Base-by-base conservation (phyloP, 2,888 invertebrate genomes). In the Tetragonisca angustula region DNA sequence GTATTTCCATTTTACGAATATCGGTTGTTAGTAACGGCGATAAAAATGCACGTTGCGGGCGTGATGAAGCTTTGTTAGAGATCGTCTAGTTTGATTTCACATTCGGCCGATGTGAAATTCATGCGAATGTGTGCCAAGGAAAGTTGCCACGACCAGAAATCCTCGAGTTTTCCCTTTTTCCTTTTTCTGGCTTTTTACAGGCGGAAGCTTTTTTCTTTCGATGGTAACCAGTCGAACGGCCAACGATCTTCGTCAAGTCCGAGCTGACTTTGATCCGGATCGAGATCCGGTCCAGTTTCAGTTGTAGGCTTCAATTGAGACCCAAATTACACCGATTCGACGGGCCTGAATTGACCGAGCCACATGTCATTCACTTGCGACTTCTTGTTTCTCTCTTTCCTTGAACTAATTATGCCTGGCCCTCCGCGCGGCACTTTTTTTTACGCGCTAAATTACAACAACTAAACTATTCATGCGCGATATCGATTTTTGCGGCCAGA, bases 211-310 rank as follows among this genome's bases (percentile, higher is more conserved):
- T 68, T 52, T 69, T 68, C 61, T 73, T 67, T 24, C 15, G 59
- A 19, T n/a, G 24, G 19, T 21, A 21, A 64, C 32, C 50, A 21
- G 50, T 71, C 24, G 11, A 17, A 50, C 19, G 24, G 59, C n/a
- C 56, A 24, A 15, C 56, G 56, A 50, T 59, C 49, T 59, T 27
- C n/a, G 69, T 59, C n/a, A 24, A 67, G 59, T 32, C 59, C 56
- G 24, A 27, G 24, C 65, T 81, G 54, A 81, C 32, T 62, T 49
- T 68, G 68, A 62, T 72, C 32, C 64, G 56, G 19, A 79, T 79
- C 79, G 62, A 75, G 65, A 76, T 80, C 72, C 79, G 56, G 62
- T 24, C n/a, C 27, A 9, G 59, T 50, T 49, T 79, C 68, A 36
- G 49, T 56, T 68, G 19, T 9, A 15, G 52, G 65, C 59, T 50